Evolutionary conservation across 2,797 vertebrate species (phyloP), one percentile per base, ranked within the genome.

Genomic region (Coranthus polyacanthus): DNA sequence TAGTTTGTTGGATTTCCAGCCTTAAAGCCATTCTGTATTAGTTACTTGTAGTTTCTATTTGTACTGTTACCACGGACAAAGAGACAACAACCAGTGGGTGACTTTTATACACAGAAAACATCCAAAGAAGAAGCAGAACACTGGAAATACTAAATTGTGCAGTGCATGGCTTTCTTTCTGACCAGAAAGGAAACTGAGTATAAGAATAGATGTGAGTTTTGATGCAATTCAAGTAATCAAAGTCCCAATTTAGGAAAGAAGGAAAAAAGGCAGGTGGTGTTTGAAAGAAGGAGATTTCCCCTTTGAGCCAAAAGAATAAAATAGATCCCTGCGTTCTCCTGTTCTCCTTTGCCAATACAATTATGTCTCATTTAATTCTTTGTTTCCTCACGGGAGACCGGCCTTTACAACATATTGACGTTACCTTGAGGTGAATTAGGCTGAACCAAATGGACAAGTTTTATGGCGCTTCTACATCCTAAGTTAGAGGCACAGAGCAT

Each of bases 231-330:
- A 29, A 29, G 26, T 29, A 4, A 29, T 29, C 26, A 4, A 38
- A 54, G 57, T 60, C 20, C 59, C n/a, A 46, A 56, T 68, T 69
- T 41, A 65, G 17, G 49, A 29, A 24, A 18, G n/a, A 49, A 22
- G 8, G 20, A 16, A 36, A 12, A 15, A 50, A 49, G 10, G 15
- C 17, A 3, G 34, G n/a, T 3, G 11, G 17, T 12, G 17, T 29
- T 43, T 18, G n/a, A 55, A 7, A 41, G 32, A 42, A 68, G 20
- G 15, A 65, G 58, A 53, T 17, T 6, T 46, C 21, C 11, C 11
- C 26, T 29, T 29, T 29, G 26, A 7, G 8, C 26, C 26, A 37
- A 42, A 17, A 4, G 0, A 15, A 24, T 51, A 21, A 44, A 36
- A 34, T 4, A 43, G 5, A 45, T 56, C 21, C 26, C 26, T 29